phyloP scores from a whole-genome alignment of 35 echinoderm and acorn worm species.

The Nesometra sesokonis region DNA sequence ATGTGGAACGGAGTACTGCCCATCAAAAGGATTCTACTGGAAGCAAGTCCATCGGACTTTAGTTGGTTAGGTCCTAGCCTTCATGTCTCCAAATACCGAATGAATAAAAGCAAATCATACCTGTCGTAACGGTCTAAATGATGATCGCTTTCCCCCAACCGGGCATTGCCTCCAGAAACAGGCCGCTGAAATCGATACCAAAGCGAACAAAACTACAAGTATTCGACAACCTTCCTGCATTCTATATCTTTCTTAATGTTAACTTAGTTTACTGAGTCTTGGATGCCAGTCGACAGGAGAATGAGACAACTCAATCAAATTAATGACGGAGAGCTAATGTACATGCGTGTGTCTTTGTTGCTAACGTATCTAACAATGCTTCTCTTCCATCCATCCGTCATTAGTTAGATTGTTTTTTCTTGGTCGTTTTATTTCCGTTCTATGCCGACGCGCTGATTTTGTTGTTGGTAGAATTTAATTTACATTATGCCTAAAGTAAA shows the following conservation, averaged over 20 bases:
- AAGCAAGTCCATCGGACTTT: too few relatives aligned
- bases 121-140: neutral
- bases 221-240: neutral
- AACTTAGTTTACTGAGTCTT: neutral
- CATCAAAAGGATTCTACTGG: too few relatives aligned
- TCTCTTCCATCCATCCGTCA: neutral
- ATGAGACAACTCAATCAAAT: neutral
- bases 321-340: neutral
- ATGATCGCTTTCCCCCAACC: neutral
- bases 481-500: neutral
- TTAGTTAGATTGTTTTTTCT: neutral
- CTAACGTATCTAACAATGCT: neutral
- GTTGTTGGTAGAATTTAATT: neutral
- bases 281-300: neutral
- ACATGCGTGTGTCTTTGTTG: neutral
- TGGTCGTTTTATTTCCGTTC: neutral
- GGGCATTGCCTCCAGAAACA: neutral
- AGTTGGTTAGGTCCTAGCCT: too few relatives aligned
- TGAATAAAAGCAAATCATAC: too few relatives aligned
- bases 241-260: neutral
- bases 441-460: neutral
- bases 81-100: too few relatives aligned
- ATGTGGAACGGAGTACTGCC: too few relatives aligned
- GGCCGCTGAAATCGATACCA: neutral
- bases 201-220: neutral